A percentile compares a stretch with the other conserved stretches of the same genome.
Conservation (phyloP, 2,113 vertebrate species). For the Gasterosteus aculeatus region DNA sequence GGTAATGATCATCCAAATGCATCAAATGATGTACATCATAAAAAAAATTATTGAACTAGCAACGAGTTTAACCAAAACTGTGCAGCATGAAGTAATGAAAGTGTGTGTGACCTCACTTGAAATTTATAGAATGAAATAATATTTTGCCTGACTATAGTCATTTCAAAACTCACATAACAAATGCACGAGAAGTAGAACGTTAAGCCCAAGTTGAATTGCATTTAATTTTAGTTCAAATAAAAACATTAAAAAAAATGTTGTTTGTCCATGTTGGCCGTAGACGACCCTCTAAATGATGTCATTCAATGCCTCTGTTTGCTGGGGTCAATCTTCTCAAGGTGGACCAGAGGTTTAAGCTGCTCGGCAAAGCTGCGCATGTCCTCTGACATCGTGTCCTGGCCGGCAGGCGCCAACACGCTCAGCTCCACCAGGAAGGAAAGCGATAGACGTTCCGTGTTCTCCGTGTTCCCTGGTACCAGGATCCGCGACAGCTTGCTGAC, state of each 20-base stretch:
- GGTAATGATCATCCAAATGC: not conserved
- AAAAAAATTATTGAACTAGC: not conserved
- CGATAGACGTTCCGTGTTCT: constrained; percentile 92
- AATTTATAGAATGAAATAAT: not conserved
- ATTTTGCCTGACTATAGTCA: not conserved
- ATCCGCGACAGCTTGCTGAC: constrained; percentile 96
- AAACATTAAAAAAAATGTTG: not conserved
- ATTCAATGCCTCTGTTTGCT: constrained; percentile 86
- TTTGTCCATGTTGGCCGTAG: not conserved
- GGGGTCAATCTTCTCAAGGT: constrained; percentile 97
- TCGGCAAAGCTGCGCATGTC: constrained; percentile 98
- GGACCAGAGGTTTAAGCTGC: constrained; percentile 94
- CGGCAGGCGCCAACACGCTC: constrained; percentile 82
- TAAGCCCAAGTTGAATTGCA: constrained; percentile 4
- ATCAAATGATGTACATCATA: not conserved
- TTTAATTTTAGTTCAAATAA: constrained; percentile 34
- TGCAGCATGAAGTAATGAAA: not conserved
- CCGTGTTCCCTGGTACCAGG: constrained; percentile 91
- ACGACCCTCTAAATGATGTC: constrained; percentile 55
- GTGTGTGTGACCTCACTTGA: not conserved
- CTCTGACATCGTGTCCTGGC: constrained; percentile 87
- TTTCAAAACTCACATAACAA: constrained; percentile 2
- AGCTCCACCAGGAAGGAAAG: constrained; percentile 93
- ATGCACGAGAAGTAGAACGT: constrained; percentile 4
- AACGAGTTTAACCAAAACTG: not conserved